These are phyloP conservation scores for Scartelaos histophorus DNA, from an alignment of 2,113 vertebrate genomes.

Conservation along the genomic window DNA sequence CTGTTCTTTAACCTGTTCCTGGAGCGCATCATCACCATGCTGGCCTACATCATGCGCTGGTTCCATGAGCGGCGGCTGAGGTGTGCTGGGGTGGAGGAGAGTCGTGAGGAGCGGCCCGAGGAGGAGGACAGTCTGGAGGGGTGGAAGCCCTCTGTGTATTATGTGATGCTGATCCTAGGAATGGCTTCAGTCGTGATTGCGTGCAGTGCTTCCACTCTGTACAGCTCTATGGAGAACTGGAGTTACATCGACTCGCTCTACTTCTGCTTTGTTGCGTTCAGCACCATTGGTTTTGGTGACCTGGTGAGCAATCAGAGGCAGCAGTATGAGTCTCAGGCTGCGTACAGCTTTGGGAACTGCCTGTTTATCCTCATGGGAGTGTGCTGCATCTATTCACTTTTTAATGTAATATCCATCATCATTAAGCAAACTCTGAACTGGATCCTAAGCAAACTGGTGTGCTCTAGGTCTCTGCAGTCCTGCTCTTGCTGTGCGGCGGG, in stretches of 20 bases:
- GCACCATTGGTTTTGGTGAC: conserved; percentile 82
- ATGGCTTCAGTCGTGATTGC: conserved; percentile 76
- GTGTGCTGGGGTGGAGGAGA: conserved; percentile 51
- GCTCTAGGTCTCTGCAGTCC: conserved; percentile 39
- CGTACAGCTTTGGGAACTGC: conserved; percentile 77
- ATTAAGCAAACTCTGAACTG: conserved; percentile 83
- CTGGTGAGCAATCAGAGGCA: conserved; percentile 79
- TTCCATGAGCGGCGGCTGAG: conserved; percentile 73
- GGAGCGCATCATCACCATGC: conserved; percentile 82
- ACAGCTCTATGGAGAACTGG: conserved; percentile 80
- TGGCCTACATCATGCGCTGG: conserved; percentile 82
- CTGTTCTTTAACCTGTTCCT: conserved; percentile 83
- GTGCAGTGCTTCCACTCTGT: conserved; percentile 78
- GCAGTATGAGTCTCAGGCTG: conserved; percentile 74
- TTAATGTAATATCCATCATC: conserved; percentile 81
- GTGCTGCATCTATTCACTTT: conserved; percentile 82
- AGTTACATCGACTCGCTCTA: conserved; percentile 80
- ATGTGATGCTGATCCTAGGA: conserved; percentile 80
- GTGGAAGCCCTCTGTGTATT: conserved; percentile 82
- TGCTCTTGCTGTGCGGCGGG: conserved; percentile 51
- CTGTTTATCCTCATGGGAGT: conserved; percentile 81
- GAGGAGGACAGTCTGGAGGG: conserved; percentile 78
- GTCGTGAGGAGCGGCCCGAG: conserved; percentile 47
- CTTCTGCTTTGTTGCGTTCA: conserved; percentile 83
- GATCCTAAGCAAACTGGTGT: conserved; percentile 74